Base-by-base conservation (phyloP, 2,888 invertebrate species). In the Amiota mariae region DNA sequence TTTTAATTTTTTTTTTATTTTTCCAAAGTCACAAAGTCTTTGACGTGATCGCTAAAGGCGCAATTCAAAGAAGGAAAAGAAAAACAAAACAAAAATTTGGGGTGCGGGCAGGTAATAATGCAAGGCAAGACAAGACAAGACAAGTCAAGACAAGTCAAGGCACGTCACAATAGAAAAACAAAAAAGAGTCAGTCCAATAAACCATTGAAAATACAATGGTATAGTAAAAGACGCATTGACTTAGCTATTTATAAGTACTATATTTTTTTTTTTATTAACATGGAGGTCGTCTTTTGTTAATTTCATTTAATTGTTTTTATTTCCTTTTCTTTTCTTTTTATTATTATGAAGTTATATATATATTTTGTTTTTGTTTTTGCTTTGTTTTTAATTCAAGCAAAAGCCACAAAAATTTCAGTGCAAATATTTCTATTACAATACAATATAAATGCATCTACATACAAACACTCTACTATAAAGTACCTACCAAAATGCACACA, bases 31-130 rank as follows among this genome's bases (percentile, higher is more conserved):
- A 24, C 56, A 77, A 78, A 82, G 88, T 86, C 88, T 85, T 78
- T 86, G 85, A 87, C 88, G 88, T 87, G 87, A 87, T 87, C 77
- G 87, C 88, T 85, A 79, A 72, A 82, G 87, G 87, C 83, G 85
- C 85, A 82, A 84, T 77, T 86, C 84, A 87, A 82, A 6, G 36
- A 36, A 36, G 36, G 36, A 36, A 6, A 36, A 36, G 8, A 36
- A 36, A 36, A 36, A 6, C 2, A 36, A 36, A 36, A 36, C 2
- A 6, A 36, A 36, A 36, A 36, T 6, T 36, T 36, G 36, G 36
- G 36, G 36, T 36, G 36, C 36, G 36, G 36, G 36, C 36, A 36
- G 36, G 36, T 36, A 36, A 36, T 36, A 36, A 36, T 36, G 36
- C 36, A 36, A 36, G 36, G 36, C 36, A 36, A 36, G 36, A 36